phyloP scores from a whole-genome alignment of 2,797 vertebrate genomes.

The Falco naumanni region DNA sequence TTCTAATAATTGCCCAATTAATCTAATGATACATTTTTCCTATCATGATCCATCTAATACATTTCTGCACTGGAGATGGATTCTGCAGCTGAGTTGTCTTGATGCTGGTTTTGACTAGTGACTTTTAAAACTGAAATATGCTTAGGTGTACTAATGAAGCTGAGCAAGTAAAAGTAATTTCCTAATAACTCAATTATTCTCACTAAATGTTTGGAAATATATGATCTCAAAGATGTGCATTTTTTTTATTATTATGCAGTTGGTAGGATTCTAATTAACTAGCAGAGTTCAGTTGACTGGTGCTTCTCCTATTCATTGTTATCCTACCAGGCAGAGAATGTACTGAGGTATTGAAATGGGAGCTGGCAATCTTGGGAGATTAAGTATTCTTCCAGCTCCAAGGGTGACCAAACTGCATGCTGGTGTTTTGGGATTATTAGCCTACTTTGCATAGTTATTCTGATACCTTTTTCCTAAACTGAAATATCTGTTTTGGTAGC shows the following conservation, averaged over 20 bases:
- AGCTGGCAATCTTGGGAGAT: background rate
- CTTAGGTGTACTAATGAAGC: background rate
- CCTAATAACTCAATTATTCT: background rate
- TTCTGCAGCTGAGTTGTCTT: conserved; percentile 52
- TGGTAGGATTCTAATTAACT: background rate
- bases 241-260: background rate
- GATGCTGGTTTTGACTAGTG: conserved; percentile 45
- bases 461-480: background rate
- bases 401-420: background rate
- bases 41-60: conserved; percentile 70
- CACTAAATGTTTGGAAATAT: background rate
- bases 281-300: background rate
- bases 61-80: conserved; percentile 42
- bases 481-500: background rate
- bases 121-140: conserved; percentile 48
- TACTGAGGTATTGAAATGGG: background rate
- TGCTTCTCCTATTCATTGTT: background rate
- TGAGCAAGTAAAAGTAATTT: background rate
- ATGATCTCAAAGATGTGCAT: background rate
- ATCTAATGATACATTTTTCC: conserved; percentile 76
- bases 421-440: background rate
- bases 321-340: background rate
- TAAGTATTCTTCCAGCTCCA: background rate
- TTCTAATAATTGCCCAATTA: conserved; percentile 80
- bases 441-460: background rate